Conservation (phyloP, 2,888 invertebrate genomes). For the Timema cristinae region DNA sequence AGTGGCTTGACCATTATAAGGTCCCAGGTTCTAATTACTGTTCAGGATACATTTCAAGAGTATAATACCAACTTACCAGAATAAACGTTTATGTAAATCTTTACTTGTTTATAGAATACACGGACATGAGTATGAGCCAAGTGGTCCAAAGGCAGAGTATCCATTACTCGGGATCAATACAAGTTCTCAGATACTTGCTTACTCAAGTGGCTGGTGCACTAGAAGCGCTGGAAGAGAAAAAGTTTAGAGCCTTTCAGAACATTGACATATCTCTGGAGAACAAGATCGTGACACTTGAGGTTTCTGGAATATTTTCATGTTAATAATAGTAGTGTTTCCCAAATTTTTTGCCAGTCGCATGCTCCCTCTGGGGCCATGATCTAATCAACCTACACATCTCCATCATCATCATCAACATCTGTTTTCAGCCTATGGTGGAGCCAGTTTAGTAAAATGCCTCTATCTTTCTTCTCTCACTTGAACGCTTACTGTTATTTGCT, state of each 20-base stretch:
- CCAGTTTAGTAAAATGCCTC: too few relatives aligned
- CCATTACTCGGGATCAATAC: conserved; percentile 73
- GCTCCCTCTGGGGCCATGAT: too few relatives aligned
- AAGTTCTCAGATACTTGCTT: conserved; percentile 68
- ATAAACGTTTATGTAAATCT: too few relatives aligned
- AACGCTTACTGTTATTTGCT: too few relatives aligned
- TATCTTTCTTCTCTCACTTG: too few relatives aligned
- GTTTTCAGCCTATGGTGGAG: too few relatives aligned
- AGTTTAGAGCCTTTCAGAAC: conserved; percentile 75
- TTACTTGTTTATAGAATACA: conserved; percentile 67
- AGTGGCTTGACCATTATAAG: too few relatives aligned
- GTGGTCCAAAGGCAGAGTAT: conserved; percentile 91
- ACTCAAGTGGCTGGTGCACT: conserved; percentile 74
- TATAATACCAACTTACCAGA: neutral
- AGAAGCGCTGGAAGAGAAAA: conserved; percentile 67
- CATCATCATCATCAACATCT: too few relatives aligned
- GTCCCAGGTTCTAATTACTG: neutral
- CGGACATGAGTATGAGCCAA: conserved; percentile 90
- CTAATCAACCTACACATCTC: too few relatives aligned
- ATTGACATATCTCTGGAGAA: conserved; percentile 78
- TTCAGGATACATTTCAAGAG: neutral
- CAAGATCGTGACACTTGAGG: conserved; percentile 80
- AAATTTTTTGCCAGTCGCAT: too few relatives aligned
- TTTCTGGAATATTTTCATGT: too few relatives aligned
- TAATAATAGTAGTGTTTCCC: too few relatives aligned